phyloP scores from a whole-genome alignment of 2,888 invertebrate genomes.

The Sabatieria punctata region DNA sequence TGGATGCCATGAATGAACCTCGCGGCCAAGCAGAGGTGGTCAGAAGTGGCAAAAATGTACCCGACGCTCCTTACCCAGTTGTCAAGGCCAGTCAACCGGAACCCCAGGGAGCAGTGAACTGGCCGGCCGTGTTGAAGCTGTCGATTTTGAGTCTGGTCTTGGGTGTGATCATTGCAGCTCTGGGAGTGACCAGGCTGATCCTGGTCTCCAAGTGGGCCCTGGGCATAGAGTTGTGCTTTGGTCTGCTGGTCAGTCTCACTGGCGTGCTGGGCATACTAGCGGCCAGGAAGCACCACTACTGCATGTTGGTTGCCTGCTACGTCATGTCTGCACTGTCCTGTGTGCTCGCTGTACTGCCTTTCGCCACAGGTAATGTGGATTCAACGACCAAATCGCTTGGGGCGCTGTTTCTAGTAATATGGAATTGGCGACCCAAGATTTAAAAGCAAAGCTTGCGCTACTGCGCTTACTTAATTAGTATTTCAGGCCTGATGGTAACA shows the following conservation, averaged over 20 bases:
- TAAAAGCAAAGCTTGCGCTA: no score
- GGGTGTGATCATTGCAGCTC: constrained; percentile 8
- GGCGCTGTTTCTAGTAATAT: neutral
- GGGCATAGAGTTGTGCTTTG: constrained; percentile 11
- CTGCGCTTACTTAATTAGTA: no score
- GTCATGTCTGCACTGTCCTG: constrained; percentile 3
- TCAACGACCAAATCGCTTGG: neutral
- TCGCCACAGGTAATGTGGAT: constrained; percentile 3
- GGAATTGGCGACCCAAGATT: no score
- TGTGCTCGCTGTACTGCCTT: constrained; percentile 5
- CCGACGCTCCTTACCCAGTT: no score
- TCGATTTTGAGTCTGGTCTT: constrained; percentile 3
- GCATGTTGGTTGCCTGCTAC: constrained; percentile 1
- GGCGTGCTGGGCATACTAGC: constrained; percentile 4
- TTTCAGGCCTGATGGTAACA: constrained; percentile 7
- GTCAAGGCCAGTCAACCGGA: no score
- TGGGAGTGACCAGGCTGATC: constrained; percentile 11
- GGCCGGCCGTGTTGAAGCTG: neutral
- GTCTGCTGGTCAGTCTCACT: constrained; percentile 10
- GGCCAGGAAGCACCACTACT: neutral
- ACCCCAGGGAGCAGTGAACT: no score
- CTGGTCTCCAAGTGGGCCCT: constrained; percentile 12
- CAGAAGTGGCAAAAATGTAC: no score
- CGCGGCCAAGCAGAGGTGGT: no score
- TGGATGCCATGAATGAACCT: no score